Base-by-base conservation (phyloP, 2,888 invertebrate genomes). In the Gari tellinella region DNA sequence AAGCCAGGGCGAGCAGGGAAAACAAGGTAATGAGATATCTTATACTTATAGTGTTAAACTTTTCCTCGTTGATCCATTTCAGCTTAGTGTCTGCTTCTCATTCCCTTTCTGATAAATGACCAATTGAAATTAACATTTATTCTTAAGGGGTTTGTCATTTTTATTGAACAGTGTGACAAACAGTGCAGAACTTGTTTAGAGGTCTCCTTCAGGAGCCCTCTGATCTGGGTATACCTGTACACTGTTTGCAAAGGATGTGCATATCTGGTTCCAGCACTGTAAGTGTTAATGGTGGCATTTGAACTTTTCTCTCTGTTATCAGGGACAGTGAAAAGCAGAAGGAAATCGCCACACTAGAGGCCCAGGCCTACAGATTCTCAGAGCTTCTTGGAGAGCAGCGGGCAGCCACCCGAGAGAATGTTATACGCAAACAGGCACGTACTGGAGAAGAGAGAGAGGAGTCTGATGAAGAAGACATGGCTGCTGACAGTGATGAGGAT, bases 391-490 rank as follows among this genome's bases (percentile, higher is more conserved):
- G 95, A 37, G 95, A 96, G 73, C 97, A 99, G 85, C 94, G 99
- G 49, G 94, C 95, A 3, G 95, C 97, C 0, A 99, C 99, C 0
- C 97, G 97, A 88, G 99, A 99, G 93, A 99, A 99, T 92, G 99
- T 99, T 3, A 99, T 99, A 88, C 94, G 99, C 1, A 98, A 99
- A 87, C 99, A 99, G 90, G 99, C 99, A 0, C 95, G 99, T 53
- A 91, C 91, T 0, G 89, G 88, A 8, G 88, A 96, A 51, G 94
- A 94, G 79, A 96, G 97, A 72, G 97, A 97, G 86, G 95, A 95
- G 72, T 85, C 90, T 58, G 89, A 92, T 84, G 91, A 91, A 61
- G 79, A 90, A 63, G 84, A 84, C 61, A 82, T 78, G 7, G 87
- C 86, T 14, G 90, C 88, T 5, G 90, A 91, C 63, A 89, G 89